Conservation (phyloP, 1,140 invertebrate species). For the Maniola jurtina region DNA sequence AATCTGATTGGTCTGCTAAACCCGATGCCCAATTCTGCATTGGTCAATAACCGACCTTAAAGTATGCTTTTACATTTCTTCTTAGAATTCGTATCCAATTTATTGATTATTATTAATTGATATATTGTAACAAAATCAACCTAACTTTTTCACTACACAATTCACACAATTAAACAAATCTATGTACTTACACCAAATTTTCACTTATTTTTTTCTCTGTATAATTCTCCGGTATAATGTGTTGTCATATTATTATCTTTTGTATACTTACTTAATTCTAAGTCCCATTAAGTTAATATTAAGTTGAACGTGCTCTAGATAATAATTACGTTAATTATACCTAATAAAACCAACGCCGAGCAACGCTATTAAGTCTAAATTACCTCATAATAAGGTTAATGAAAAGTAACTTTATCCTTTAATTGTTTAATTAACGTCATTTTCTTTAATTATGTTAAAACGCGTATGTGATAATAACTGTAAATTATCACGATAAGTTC, state of each 20-base stretch:
- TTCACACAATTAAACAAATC: not conserved
- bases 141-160: not conserved
- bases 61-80: no score
- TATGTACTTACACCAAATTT: not conserved
- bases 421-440: not conserved
- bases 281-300: conserved; percentile 34
- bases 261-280: conserved; percentile 24
- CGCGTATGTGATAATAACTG: not conserved
- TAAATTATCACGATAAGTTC: no score
- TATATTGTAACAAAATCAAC: not conserved
- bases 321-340: conserved; percentile 10
- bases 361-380: not conserved
- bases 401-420: not conserved
- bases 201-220: not conserved
- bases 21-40: no score
- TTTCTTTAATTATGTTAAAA: not conserved
- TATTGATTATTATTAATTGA: not conserved
- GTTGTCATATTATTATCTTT: conserved; percentile 13
- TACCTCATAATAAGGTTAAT: not conserved
- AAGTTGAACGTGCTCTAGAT: conserved; percentile 30
- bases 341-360: not conserved
- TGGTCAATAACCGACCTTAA: no score
- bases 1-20: no score
- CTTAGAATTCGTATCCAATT: conserved; percentile 3
- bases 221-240: not conserved